phyloP scores from a whole-genome alignment of 2,797 vertebrate genomes.

The Sebastolobus altivelis region DNA sequence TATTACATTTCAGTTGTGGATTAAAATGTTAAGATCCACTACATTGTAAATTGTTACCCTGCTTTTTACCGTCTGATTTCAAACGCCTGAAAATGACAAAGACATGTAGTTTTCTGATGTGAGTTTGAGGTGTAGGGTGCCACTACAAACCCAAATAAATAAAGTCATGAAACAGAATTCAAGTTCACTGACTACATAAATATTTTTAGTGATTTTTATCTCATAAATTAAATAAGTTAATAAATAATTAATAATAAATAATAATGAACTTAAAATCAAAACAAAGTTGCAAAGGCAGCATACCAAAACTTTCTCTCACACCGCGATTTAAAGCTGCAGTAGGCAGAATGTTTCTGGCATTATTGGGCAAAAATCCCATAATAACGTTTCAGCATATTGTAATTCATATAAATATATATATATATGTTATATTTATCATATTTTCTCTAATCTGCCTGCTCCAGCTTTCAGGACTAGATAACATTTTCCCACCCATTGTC shows the following conservation, averaged over 20 bases:
- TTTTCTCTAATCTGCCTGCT: neutral
- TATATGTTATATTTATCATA: too few relatives aligned
- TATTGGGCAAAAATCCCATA: too few relatives aligned
- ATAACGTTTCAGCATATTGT: too few relatives aligned
- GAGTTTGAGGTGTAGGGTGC: accelerated
- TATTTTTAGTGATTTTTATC: too few relatives aligned
- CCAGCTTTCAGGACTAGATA: neutral
- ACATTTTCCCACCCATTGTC: neutral
- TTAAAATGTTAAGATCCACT: neutral
- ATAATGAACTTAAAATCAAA: too few relatives aligned
- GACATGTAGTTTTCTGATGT: neutral
- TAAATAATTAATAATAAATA: too few relatives aligned
- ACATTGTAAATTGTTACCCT: neutral
- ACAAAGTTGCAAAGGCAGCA: too few relatives aligned
- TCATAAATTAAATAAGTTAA: too few relatives aligned
- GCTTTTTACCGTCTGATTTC: neutral
- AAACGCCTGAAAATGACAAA: neutral
- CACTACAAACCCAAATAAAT: neutral
- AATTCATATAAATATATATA: too few relatives aligned
- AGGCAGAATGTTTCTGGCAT: too few relatives aligned
- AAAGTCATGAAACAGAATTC: neutral
- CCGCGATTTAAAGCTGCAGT: neutral
- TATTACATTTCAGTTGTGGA: neutral
- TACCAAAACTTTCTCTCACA: neutral
- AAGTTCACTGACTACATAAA: neutral